Conservation (phyloP, 2,797 vertebrate genomes). For the Sparus aurata region DNA sequence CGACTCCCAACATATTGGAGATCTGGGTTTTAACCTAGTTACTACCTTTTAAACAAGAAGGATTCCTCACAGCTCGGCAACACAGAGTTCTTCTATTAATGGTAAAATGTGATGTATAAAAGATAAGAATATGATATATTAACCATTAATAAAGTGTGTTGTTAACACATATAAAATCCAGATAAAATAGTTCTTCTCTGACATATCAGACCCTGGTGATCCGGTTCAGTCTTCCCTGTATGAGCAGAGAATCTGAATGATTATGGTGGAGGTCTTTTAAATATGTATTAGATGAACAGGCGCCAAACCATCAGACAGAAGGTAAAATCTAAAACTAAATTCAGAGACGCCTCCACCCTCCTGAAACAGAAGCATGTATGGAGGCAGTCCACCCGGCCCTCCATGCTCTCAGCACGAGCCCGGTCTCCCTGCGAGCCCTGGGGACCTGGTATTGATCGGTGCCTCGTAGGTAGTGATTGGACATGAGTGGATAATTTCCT, state of each 20-base stretch:
- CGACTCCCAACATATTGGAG: too few relatives aligned
- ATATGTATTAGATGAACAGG: background rate
- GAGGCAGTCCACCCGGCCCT: slow-evolving; percentile 15
- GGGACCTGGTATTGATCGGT: slow-evolving; percentile 77
- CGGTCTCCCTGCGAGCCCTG: slow-evolving; percentile 64
- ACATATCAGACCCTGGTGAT: background rate
- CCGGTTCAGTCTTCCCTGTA: background rate
- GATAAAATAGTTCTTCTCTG: background rate
- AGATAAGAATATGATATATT: background rate
- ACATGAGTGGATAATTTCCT: slow-evolving; percentile 84
- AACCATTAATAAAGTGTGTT: background rate
- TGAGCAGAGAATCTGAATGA: background rate
- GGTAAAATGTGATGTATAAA: background rate
- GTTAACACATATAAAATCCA: background rate
- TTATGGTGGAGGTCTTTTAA: background rate
- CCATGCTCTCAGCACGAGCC: slow-evolving; percentile 60
- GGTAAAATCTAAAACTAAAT: slow-evolving; percentile 15
- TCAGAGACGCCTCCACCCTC: background rate
- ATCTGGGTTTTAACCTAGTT: too few relatives aligned
- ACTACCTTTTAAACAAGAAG: background rate
- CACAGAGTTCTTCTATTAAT: background rate
- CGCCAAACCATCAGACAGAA: background rate
- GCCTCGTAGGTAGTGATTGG: slow-evolving; percentile 81
- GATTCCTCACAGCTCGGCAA: background rate
- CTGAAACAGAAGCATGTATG: background rate